phyloP scores from a whole-genome alignment of 2,888 invertebrate species.

The Salticus scenicus region DNA sequence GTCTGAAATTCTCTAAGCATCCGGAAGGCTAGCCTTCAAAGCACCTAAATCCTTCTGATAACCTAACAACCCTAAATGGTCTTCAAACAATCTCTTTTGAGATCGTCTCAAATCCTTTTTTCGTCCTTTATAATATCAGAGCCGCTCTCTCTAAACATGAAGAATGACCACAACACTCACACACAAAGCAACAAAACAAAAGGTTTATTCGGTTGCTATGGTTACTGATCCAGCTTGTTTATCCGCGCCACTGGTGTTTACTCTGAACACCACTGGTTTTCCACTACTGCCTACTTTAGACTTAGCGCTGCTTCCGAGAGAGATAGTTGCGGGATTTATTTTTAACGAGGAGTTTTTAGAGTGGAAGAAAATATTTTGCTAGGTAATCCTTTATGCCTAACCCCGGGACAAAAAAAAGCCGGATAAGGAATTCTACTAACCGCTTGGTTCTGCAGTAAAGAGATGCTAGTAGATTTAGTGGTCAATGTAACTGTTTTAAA shows the following conservation, averaged over 20 bases:
- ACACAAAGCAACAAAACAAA: conserved; percentile 1
- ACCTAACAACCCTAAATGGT: conserved; percentile 3
- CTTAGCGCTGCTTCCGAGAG: not conserved
- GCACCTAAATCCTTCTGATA: not conserved
- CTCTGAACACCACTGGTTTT: not conserved
- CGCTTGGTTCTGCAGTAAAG: not conserved
- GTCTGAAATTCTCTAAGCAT: too few species aligned
- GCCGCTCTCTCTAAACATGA: not conserved
- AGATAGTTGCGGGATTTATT: conserved; percentile 45
- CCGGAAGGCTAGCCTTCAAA: too few species aligned
- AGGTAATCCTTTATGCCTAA: not conserved
- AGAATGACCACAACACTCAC: conserved; percentile 7
- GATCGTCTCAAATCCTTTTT: not conserved
- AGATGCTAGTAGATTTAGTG: too few species aligned
- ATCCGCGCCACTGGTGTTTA: conserved; percentile 53
- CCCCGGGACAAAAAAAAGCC: not conserved
- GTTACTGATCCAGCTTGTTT: conserved; percentile 63
- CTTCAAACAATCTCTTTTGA: conserved; percentile 7
- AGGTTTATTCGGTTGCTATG: conserved; percentile 34
- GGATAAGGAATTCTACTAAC: not conserved
- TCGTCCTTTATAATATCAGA: not conserved
- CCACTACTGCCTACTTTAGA: not conserved
- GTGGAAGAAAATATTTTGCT: conserved; percentile 19
- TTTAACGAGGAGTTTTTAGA: conserved; percentile 53
- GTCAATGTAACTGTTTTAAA: too few species aligned